Base-by-base conservation (phyloP, 2,797 vertebrate species). In the Caiman crocodilus region DNA sequence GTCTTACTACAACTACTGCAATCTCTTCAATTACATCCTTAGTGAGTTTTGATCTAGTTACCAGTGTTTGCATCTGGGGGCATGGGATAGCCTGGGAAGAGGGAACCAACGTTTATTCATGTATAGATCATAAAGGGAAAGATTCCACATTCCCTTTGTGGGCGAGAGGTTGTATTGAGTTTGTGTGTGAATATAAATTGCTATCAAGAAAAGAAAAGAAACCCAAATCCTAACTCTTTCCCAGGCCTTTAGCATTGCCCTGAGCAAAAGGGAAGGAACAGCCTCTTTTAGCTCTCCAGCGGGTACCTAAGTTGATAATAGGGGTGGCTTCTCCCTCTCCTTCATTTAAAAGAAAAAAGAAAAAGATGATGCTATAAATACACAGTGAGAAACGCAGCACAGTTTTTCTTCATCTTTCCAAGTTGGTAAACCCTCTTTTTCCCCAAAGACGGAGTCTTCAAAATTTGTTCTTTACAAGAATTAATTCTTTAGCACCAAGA, bases 21-120 rank as follows among this genome's bases (percentile, higher is more conserved):
- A 99, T 96, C 99, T 99, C 90, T 99, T 99, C 98, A 99, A 99
- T 98, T 99, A 99, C 95, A 99, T 99, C 95, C 99, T 99, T 81
- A 99, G 99, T 99, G 96, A 99, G 99, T 98, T 69, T 64, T 94
- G 56, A 42, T 3, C 74, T 64, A 0, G 4, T 82, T 85, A 32
- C 30, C 71, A 32, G 7, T 74, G 81, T 90, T 67, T 87, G 56
- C 55, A 14, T 88, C 95, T 50, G 77, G 59, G 73, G 50, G 28
- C 82, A 76, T 35, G 82, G 12, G 20, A 6, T 84, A 17, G n/a
- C 13, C 3, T 76, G 61, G 28, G 74, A 65, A 56, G 56, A 25
- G 58, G 26, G 61, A 74, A 35, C 6, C 9, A 4, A 55, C 61
- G 50, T 14, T 1, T 32, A 2, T 75, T 90, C 87, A 8, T 76